Base-by-base conservation (phyloP, 2,113 vertebrate species). In the Eclectus roratus region DNA sequence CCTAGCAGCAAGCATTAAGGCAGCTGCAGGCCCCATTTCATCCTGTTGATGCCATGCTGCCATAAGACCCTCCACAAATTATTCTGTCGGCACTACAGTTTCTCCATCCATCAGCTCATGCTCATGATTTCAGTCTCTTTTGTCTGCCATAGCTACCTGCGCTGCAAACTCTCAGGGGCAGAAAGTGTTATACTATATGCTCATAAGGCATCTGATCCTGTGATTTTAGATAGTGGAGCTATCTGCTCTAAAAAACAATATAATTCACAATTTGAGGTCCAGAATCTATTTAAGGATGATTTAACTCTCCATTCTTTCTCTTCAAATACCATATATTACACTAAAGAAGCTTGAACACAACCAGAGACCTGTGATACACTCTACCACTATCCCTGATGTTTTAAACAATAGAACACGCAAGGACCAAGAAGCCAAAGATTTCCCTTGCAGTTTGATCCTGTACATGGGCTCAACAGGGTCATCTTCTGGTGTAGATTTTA, bases 381-480 rank as follows among this genome's bases (percentile, higher is more conserved):
- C 41, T 43, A 37, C 8, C 9, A 35, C 15, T 68, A 41, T 13
- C 77, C 7, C 6, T 41, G 29, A 74, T 33, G 13, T 53, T 84
- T 89, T 55, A 87, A 71, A 43, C 50, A 68, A 72, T 5, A 91
- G 43, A 85, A 81, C 17, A 39, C 5, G 24, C 29, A 91, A 64
- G 52, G 23, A 55, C 24, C 65, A 76, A 82, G 46, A 19, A 85
- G 27, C 23, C 43, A 64, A 61, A 73, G 53, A 76, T 23, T 29
- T 87, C 69, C 73, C 27, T 41, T 80, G n/a, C n/a, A 53, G 80
- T 63, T 78, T 0, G 2, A 74, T 63, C 43, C 69, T 25, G 28
- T 35, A 89, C 10, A 13, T 1, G 43, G 27, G 35, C 25, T 85
- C 0, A 0, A 50, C 37, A 49, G 33, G 37, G 13, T 44, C 33